Evolutionary conservation across 2,888 invertebrate species (phyloP), one percentile per base, ranked within the genome.

Genomic region (Rhimphoctona megacephalus): DNA sequence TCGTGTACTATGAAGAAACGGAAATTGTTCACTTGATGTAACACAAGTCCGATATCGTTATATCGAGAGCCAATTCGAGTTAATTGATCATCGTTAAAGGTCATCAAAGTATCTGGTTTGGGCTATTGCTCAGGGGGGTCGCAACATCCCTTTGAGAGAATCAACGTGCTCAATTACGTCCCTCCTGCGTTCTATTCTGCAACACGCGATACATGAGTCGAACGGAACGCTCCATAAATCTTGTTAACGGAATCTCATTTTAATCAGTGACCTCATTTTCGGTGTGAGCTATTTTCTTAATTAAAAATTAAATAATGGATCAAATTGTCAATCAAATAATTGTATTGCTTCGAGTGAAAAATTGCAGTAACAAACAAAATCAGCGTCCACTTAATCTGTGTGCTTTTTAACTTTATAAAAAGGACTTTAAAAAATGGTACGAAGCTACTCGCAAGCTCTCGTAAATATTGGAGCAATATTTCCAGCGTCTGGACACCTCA

Each of bases 91-190:
- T 92, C 91, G 91, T 94, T 93, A 93, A 91, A 91, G 93, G 92
- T 94, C 92, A 94, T 94, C 91, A 94, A 93, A 93, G 94, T 94
- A 93, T 94, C 93, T 88, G 92, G 92, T 94, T 61, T 94, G 61
- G 74, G 82, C 78, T 77, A 79, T 61, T 61, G 83, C 46, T 52
- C 73, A 25, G 64, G 78, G 30, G 82, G 84, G 81, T 81, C 52
- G 74, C 66, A 30, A 49, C 77, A 80, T 83, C 86, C 88, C 82
- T 86, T 79, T 57, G 69, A 7, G 39, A 39, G 39, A 39, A 39
- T 3, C 4, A 36, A 7, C 36, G 36, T 39, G 9, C 39, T 39
- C 79, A 73, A 46, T 61, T 78, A 22, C 67, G 70, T 43, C 81
- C 72, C 80, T 74, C 46, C 49, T 43, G 30, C 30, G 61, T 25